Base-by-base conservation (phyloP, 2,888 invertebrate species). In the Chymomyza procnemis region DNA sequence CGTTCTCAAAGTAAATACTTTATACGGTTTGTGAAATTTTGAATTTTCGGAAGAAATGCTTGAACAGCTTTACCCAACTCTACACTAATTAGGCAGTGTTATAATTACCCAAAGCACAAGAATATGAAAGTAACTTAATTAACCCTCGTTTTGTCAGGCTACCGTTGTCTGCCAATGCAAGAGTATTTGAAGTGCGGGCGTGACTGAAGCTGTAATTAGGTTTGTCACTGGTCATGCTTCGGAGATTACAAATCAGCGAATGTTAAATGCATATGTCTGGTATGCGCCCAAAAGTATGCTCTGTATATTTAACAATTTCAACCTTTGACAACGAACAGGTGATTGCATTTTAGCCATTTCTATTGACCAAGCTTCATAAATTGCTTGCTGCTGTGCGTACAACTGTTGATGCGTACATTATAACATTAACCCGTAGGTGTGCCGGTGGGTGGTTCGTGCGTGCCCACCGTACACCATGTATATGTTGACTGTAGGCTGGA, bases 271-370 rank as follows among this genome's bases (percentile, higher is more conserved):
- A 57, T 64, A 64, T 19, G 54, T 22, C 56, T 52, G 61, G 14
- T 30, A 50, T 52, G 26, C 71, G 76, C 73, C 66, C 58, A 55
- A 79, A 85, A 85, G 80, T 80, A 80, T 87, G 76, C 86, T 76
- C 80, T 76, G 84, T 83, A 83, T 83, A 85, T 87, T 83, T 85
- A 74, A 83, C 71, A 83, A 83, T 71, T 85, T 63, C 50, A 62
- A 59, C 67, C 34, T 1, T 41, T 41, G 34, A 12, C 2, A 41
- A 12, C 34, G 34, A 41, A 41, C 9, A 12, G 34, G 34, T 41
- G 9, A 41, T 41, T 41, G 34, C 34, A 41, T 41, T 41, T 41
- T 41, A 12, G 34, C 12, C 34, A 12, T 12, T 12, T 41, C 34
- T 41, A 12, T 12, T 9, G 34, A 12, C 34, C 79, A 74, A 83